Evolutionary conservation across 1,140 invertebrate genomes (phyloP).

Genomic region (Aphaenogaster ashmeadi): DNA sequence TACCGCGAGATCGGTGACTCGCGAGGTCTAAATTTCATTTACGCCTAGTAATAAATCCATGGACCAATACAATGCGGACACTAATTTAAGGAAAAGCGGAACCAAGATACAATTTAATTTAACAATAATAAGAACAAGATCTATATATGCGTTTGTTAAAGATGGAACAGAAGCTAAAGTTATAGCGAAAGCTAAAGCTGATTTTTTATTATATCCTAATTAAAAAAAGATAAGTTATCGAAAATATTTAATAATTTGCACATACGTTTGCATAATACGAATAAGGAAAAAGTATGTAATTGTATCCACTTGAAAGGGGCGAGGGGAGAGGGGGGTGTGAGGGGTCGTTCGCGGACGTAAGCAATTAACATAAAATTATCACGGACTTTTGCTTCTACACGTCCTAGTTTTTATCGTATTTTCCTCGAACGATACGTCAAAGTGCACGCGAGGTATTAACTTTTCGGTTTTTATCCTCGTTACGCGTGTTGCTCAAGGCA

Average conservation of each 20-base stretch:
- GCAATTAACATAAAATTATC: conserved; percentile 14
- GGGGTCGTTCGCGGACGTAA: not conserved
- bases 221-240: not conserved
- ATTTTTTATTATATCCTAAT: not conserved
- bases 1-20: not conserved
- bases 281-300: conserved; percentile 24
- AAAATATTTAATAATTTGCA: conserved; percentile 5
- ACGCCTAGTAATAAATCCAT: not conserved
- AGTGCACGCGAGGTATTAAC: conserved; percentile 11
- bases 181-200: too few species aligned
- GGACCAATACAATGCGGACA: not conserved
- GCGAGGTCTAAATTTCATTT: not conserved
- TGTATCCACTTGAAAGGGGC: not conserved
- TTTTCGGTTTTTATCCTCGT: conserved; percentile 49
- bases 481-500: conserved; percentile 14
- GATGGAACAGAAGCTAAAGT: too few species aligned
- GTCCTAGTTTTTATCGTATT: conserved; percentile 22
- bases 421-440: conserved; percentile 40
- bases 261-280: not conserved
- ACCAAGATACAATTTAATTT: not conserved
- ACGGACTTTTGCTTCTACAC: not conserved
- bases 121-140: not conserved
- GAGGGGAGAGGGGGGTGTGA: too few species aligned
- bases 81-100: not conserved
- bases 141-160: not conserved